These are phyloP conservation scores for Timema cristinae DNA, from an alignment of 2,888 invertebrate species.

Conservation along the genomic window DNA sequence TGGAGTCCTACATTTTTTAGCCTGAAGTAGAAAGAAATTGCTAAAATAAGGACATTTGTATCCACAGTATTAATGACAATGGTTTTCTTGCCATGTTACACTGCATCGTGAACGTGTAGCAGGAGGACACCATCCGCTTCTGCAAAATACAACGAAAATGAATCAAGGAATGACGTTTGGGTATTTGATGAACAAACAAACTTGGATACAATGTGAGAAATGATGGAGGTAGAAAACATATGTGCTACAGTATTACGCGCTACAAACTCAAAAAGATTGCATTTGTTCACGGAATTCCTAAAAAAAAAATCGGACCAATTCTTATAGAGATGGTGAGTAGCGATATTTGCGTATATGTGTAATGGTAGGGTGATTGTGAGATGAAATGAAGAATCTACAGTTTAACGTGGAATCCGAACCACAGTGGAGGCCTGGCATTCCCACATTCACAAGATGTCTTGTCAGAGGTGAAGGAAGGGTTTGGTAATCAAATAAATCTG, in stretches of 20 bases:
- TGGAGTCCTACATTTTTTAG: background rate
- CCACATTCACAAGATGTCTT: no score
- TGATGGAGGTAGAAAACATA: background rate
- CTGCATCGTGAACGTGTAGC: background rate
- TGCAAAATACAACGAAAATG: background rate
- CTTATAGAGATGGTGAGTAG: background rate
- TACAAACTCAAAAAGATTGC: background rate
- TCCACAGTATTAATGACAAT: background rate
- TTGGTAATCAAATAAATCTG: no score
- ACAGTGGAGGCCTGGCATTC: no score
- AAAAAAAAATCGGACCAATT: background rate
- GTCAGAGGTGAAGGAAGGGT: no score
- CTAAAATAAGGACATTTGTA: background rate
- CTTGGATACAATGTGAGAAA: background rate
- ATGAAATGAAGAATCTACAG: no score
- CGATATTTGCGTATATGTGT: background rate
- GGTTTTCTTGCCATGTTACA: no score
- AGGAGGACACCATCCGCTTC: background rate
- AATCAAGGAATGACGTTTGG: background rate
- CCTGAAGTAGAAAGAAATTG: constrained; percentile 1
- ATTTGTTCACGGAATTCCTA: background rate
- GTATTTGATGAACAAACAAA: background rate
- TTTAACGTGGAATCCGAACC: no score
- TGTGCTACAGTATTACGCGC: background rate
- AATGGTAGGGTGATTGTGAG: no score